Conservation (phyloP, 2,888 invertebrate species). For the Lithophane semibrunnea region DNA sequence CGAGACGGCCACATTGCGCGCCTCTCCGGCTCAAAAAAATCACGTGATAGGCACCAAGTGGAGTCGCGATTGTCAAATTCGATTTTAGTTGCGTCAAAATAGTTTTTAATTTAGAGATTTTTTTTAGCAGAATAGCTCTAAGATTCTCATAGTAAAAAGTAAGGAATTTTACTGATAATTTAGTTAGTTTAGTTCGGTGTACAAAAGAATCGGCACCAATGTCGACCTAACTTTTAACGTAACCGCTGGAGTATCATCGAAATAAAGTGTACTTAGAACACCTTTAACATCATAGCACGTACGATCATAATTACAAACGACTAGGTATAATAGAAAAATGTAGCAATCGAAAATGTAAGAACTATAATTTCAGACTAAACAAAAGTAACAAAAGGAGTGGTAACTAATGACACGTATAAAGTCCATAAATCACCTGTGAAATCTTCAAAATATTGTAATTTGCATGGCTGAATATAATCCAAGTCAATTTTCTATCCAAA, state of each 20-base stretch:
- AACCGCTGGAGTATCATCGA: neutral
- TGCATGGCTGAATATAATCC: conserved; percentile 27
- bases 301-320: conserved; percentile 26
- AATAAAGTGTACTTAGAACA: neutral
- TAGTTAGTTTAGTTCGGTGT: too few relatives aligned
- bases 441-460: conserved; percentile 21
- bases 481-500: conserved; percentile 7
- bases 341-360: conserved; percentile 20
- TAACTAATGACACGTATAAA: neutral
- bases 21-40: too few relatives aligned
- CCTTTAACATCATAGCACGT: conserved; percentile 28
- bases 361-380: conserved; percentile 34
- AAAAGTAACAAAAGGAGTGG: conserved; percentile 22
- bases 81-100: too few relatives aligned
- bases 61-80: too few relatives aligned
- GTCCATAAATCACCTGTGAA: conserved; percentile 27
- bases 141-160: too few relatives aligned
- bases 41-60: too few relatives aligned
- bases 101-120: too few relatives aligned
- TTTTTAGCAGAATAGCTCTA: too few relatives aligned
- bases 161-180: too few relatives aligned
- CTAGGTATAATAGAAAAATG: conserved; percentile 17
- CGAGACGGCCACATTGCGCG: too few relatives aligned
- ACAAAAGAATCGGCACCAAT: too few relatives aligned
- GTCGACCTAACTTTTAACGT: conserved; percentile 5